phyloP scores from a whole-genome alignment of 1,140 invertebrate species.

The Brachionus rubens region DNA sequence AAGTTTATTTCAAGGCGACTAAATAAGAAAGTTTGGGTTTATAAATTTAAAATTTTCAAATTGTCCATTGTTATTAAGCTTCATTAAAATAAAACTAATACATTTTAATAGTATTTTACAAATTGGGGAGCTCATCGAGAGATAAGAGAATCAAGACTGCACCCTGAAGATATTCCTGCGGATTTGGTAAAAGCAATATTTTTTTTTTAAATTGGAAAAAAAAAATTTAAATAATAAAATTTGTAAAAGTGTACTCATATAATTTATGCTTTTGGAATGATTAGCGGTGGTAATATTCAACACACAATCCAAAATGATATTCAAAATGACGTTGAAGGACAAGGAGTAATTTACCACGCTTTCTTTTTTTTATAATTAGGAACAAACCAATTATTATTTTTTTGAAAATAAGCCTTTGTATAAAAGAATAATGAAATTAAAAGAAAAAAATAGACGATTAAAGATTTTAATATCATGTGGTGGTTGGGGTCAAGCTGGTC shows the following conservation, averaged over 20 bases:
- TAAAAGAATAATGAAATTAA: constrained; percentile 63
- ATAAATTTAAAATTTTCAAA: no score
- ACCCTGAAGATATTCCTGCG: constrained; percentile 44
- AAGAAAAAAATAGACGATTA: constrained; percentile 67
- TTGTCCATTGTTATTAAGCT: no score
- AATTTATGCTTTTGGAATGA: constrained; percentile 42
- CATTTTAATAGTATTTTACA: constrained; percentile 26
- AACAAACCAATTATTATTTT: no score
- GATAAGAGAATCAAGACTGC: constrained; percentile 23
- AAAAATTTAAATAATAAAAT: background rate
- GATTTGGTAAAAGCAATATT: constrained; percentile 10
- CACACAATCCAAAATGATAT: constrained; percentile 40
- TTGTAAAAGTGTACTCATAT: constrained; percentile 44
- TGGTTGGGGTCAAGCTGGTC: constrained; percentile 66
- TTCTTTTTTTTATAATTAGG: no score
- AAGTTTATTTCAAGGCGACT: no score
- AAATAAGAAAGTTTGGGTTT: no score
- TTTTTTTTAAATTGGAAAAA: background rate
- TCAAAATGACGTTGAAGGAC: constrained; percentile 12
- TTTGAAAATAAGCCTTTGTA: constrained; percentile 43
- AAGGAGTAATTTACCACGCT: constrained; percentile 16
- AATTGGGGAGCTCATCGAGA: constrained; percentile 44
- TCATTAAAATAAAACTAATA: constrained; percentile 6
- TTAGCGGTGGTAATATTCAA: background rate
- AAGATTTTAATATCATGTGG: constrained; percentile 78